Conservation (phyloP, 2,888 invertebrate species). For the Oxycera nigricornis region DNA sequence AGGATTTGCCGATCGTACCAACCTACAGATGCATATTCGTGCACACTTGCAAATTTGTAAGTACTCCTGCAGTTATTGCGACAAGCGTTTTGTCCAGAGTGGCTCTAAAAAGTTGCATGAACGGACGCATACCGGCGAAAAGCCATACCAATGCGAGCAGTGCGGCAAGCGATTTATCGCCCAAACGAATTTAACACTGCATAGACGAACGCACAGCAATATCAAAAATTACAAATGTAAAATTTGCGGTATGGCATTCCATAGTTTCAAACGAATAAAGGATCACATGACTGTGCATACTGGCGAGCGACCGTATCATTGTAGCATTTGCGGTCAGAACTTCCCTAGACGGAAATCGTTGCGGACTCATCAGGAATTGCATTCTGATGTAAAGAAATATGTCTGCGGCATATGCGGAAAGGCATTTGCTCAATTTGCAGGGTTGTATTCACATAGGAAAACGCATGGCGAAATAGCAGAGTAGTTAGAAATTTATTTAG, state of each 20-base stretch:
- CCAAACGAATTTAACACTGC: slow-evolving; percentile 54
- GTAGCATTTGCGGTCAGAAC: not conserved
- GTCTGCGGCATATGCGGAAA: slow-evolving; percentile 52
- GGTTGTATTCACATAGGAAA: slow-evolving; percentile 7
- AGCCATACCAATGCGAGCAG: slow-evolving; percentile 55
- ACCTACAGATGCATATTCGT: slow-evolving; percentile 26
- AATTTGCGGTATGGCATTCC: slow-evolving; percentile 53
- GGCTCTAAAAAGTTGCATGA: slow-evolving; percentile 53
- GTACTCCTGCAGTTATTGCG: slow-evolving; percentile 47
- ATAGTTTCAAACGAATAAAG: slow-evolving; percentile 53
- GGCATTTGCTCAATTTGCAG: slow-evolving; percentile 10
- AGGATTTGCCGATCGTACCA: slow-evolving; percentile 35
- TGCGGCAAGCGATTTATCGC: slow-evolving; percentile 55
- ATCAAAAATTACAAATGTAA: slow-evolving; percentile 55
- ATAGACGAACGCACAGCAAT: slow-evolving; percentile 55
- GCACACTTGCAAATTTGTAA: slow-evolving; percentile 20
- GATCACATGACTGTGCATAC: slow-evolving; percentile 57
- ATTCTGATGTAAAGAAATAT: slow-evolving; percentile 48
- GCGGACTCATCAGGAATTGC: not conserved
- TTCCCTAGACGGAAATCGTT: not conserved
- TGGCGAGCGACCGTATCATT: slow-evolving; percentile 51
- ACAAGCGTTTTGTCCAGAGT: slow-evolving; percentile 53
- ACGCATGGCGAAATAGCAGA: not conserved
- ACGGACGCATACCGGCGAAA: slow-evolving; percentile 53
- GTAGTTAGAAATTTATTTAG: too few species aligned